phyloP scores from a whole-genome alignment of 2,888 invertebrate genomes.

The Calameuta filiformis region DNA sequence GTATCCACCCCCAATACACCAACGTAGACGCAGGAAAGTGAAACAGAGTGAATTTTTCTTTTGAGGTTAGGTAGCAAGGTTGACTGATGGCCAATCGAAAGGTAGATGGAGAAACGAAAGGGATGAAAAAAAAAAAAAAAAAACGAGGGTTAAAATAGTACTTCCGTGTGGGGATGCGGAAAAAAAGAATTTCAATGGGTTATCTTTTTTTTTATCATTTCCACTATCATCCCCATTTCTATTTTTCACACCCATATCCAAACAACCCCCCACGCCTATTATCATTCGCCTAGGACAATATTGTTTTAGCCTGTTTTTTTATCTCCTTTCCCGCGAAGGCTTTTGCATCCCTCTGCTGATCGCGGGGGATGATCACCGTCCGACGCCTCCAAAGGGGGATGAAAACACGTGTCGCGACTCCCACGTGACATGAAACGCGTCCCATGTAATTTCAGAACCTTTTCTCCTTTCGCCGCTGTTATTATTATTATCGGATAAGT shows the following conservation, averaged over 20 bases:
- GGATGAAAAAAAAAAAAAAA: neutral
- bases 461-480: neutral
- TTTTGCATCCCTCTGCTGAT: neutral
- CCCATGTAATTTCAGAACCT: neutral
- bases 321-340: neutral
- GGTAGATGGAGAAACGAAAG: neutral
- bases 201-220: neutral
- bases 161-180: neutral
- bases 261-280: neutral
- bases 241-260: neutral
- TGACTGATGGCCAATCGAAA: neutral
- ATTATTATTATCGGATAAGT: neutral
- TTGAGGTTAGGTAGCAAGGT: neutral
- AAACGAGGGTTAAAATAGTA: neutral
- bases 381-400: neutral
- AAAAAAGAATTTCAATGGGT: neutral
- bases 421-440: constrained; percentile 2
- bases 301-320: constrained; percentile 8
- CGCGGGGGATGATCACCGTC: neutral
- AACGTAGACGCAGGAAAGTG: neutral
- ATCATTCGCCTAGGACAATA: constrained; percentile 19
- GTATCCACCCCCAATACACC: neutral
- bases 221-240: neutral
- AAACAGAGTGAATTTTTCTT: neutral
- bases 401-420: constrained; percentile 3